Base-by-base conservation (phyloP, 2,888 invertebrate species). In the Apamea monoglypha region DNA sequence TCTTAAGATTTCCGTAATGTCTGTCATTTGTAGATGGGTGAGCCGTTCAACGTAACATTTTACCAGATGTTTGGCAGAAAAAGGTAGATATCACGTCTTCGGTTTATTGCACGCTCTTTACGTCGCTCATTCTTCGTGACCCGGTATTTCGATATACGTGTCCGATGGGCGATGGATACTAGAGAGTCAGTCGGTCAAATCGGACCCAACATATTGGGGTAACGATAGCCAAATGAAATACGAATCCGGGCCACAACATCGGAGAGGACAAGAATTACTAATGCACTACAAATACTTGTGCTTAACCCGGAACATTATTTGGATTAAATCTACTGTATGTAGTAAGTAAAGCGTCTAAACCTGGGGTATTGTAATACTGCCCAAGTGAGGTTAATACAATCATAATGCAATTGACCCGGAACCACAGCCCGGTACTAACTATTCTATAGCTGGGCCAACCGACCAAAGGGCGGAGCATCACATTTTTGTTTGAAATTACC, bases 61-160 rank as follows among this genome's bases (percentile, higher is more conserved):
- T 91, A 86, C 85, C 90, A 91, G 91, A 93, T 91, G 91, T 91
- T 88, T 89, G 85, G 87, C 85, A 90, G 90, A 91, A 92, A 93
- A 93, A 92, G 92, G 91, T 90, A 89, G 93, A 93, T 93, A 94
- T 96, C 96, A 96, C 96, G 96, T 96, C 94, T 95, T 91, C 92
- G 91, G 93, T 96, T 96, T 96, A 96, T 95, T 94, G 94, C 94
- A 94, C 95, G 95, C 95, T 94, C 95, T 94, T 94, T 94, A 91
- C 91, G 92, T 87, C 89, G 90, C 91, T 84, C 86, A 85, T 88
- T 93, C 89, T 91, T 90, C 94, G 95, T 95, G 95, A 93, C 93
- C 92, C 92, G 88, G 88, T 91, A 88, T 90, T 91, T 91, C 91
- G 91, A 93, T 92, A 93, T 94, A 96, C 95, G 95, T 95, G 95